Evolutionary conservation across 2,113 vertebrate genomes (phyloP).

Genomic region (Phylloscopus trochiloides): DNA sequence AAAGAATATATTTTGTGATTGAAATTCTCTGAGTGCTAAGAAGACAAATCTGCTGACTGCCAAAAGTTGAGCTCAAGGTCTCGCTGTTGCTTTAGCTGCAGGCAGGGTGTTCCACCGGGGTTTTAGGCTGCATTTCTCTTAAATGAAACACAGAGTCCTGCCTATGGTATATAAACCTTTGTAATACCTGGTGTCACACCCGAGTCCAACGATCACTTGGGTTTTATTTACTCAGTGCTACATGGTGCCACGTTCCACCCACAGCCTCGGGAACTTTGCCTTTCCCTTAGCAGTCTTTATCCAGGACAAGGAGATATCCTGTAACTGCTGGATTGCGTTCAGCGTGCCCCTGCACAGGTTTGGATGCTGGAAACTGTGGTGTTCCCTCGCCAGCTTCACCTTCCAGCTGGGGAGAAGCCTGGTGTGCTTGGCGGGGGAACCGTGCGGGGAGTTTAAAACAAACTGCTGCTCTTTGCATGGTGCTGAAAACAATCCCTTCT

Average conservation of each 20-base stretch:
- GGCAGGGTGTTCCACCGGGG: background rate
- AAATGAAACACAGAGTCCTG: background rate
- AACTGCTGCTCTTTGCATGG: background rate
- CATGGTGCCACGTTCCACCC: background rate
- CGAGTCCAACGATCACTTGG: slow-evolving; percentile 37
- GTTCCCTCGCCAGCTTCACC: accelerated
- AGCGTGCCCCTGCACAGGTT: background rate
- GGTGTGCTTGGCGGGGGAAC: accelerated
- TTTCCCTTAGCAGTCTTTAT: background rate
- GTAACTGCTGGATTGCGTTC: background rate
- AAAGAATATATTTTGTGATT: background rate
- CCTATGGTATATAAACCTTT: background rate
- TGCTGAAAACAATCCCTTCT: background rate
- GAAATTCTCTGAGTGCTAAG: background rate
- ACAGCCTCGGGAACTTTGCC: slow-evolving; percentile 18
- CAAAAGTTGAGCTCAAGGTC: background rate
- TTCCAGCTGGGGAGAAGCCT: background rate
- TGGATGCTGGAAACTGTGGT: background rate
- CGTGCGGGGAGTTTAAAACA: background rate
- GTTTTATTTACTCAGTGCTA: slow-evolving; percentile 43
- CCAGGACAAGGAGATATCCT: background rate
- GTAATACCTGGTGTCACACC: background rate
- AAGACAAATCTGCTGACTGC: background rate
- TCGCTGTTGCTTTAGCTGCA: background rate
- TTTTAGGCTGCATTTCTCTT: background rate